Conservation (phyloP, 92 coral and sea anemone genomes). For the Palythoa caribaeorum region DNA sequence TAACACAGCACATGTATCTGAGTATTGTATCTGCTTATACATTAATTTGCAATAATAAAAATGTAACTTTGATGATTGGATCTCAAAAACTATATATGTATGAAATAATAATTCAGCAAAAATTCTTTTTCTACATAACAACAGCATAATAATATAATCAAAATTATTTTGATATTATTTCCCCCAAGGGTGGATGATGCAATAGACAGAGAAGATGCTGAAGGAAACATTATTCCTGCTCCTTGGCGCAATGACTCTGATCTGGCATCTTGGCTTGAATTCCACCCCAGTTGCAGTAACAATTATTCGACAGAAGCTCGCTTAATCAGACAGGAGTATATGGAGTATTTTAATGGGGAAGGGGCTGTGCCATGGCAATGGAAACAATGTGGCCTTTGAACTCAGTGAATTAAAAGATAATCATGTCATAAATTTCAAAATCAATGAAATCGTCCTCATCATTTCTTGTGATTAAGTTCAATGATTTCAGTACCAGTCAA, state of each 20-base stretch:
- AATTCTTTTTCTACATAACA: neutral
- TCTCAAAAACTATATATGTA: conserved; percentile 2
- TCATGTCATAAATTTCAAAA: neutral
- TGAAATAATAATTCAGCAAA: conserved; percentile 14
- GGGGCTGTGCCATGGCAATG: conserved; percentile 77
- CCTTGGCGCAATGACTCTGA: conserved; percentile 46
- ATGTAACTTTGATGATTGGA: conserved; percentile 18
- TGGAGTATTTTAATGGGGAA: conserved; percentile 58
- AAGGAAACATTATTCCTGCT: conserved; percentile 47
- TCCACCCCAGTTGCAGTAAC: conserved; percentile 61
- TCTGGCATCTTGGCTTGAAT: conserved; percentile 54
- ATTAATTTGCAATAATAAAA: neutral
- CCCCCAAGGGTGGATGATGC: conserved; percentile 20
- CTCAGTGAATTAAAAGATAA: neutral
- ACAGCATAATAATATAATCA: neutral
- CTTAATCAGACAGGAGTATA: conserved; percentile 62
- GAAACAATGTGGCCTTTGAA: conserved; percentile 54
- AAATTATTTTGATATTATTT: neutral
- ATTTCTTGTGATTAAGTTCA: neutral
- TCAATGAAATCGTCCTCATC: neutral
- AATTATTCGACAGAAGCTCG: conserved; percentile 67
- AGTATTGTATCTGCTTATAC: neutral
- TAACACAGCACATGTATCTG: neutral
- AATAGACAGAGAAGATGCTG: conserved; percentile 34
- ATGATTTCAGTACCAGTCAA: conserved; percentile 1